These are phyloP conservation scores for Coelopa pilipes DNA, from an alignment of 2,888 invertebrate species.

Conservation along the genomic window DNA sequence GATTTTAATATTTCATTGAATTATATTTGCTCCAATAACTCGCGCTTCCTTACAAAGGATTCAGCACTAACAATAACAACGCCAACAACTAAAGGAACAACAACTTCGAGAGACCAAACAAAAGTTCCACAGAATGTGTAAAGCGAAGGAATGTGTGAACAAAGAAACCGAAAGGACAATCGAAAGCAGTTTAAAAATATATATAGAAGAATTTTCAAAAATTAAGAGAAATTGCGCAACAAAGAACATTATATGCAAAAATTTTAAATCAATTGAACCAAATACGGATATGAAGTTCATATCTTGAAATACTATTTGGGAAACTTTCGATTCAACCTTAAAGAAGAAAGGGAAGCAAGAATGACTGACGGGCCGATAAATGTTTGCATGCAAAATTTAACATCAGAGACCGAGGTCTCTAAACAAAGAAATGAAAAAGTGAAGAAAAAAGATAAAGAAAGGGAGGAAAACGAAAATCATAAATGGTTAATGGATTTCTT, in stretches of 20 bases:
- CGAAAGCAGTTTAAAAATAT: neutral
- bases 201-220: neutral
- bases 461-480: neutral
- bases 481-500: neutral
- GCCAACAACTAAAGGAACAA: neutral
- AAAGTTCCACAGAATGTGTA: no score
- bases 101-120: no score
- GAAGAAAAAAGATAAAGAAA: neutral
- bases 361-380: neutral
- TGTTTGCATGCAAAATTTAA: neutral
- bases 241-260: neutral
- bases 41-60: slow-evolving; percentile 10
- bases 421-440: neutral
- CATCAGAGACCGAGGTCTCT: neutral
- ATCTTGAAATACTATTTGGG: no score
- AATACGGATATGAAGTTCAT: no score
- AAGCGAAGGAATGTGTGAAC: no score
- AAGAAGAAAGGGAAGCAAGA: neutral
- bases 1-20: slow-evolving; percentile 57
- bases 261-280: neutral
- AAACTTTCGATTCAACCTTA: no score
- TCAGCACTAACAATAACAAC: neutral
- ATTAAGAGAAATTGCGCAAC: neutral
- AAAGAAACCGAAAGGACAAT: neutral
- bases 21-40: slow-evolving; percentile 56